phyloP scores from a whole-genome alignment of 2,888 invertebrate genomes.

The Pardosa pseudoannulata region DNA sequence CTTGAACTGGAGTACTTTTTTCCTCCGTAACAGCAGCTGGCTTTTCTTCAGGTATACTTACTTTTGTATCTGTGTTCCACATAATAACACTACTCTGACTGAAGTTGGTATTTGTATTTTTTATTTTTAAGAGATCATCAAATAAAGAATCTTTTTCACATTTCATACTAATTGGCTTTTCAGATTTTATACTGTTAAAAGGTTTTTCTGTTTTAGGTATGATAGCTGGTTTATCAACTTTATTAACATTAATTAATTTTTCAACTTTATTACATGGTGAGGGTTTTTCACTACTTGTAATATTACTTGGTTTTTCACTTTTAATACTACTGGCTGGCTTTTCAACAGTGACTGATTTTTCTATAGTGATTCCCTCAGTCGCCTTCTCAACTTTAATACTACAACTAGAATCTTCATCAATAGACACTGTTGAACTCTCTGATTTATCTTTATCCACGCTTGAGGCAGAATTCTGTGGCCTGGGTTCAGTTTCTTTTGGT shows the following conservation, averaged over 20 bases:
- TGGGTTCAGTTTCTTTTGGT: not conserved
- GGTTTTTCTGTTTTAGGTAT: not conserved
- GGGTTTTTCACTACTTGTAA: too few species aligned
- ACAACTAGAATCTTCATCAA: too few species aligned
- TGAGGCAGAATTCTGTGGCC: not conserved
- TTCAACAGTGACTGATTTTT: too few species aligned
- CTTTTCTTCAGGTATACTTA: not conserved
- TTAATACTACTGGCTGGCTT: too few species aligned
- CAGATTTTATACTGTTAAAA: not conserved
- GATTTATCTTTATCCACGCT: not conserved
- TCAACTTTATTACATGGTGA: too few species aligned
- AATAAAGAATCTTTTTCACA: conserved; percentile 26
- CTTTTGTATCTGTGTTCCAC: conserved; percentile 6
- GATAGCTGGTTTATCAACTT: too few species aligned
- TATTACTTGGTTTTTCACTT: too few species aligned
- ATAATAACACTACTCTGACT: conserved; percentile 43
- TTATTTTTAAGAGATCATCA: conserved; percentile 27
- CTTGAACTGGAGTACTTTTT: not conserved
- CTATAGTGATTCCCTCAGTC: too few species aligned
- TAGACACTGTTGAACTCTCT: too few species aligned
- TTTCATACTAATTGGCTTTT: not conserved
- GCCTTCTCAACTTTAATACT: too few species aligned
- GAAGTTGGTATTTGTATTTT: conserved; percentile 4
- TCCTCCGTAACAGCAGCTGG: not conserved
- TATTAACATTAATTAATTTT: too few species aligned